Evolutionary conservation across 35 echinoderm and acorn worm genomes (phyloP).

Genomic region (Stichopus chloronotus): DNA sequence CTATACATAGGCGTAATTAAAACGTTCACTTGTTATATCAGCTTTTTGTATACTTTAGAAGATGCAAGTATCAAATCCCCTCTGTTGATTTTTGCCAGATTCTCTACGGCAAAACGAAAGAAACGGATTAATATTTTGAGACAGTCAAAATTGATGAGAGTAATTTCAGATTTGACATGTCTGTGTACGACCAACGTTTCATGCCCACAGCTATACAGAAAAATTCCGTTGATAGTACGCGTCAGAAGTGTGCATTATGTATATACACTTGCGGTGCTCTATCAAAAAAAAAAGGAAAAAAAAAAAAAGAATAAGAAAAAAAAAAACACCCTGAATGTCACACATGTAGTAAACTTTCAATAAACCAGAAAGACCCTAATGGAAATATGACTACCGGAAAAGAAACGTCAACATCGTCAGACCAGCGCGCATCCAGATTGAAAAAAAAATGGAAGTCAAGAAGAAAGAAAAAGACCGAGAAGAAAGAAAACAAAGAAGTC

Average conservation of each 20-base stretch:
- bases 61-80: slow-evolving; percentile 18
- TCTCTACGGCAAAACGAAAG: not conserved
- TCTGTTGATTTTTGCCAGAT: slow-evolving; percentile 13
- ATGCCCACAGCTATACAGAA: slow-evolving; percentile 2
- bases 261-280: not conserved
- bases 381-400: not conserved
- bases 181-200: not conserved
- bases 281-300: too few relatives aligned
- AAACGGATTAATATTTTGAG: slow-evolving; percentile 9
- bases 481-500: not conserved
- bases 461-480: not conserved
- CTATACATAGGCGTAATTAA: not conserved
- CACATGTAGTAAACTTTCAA: too few relatives aligned
- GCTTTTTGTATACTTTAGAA: not conserved
- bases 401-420: not conserved
- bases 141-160: slow-evolving; percentile 12
- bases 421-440: not conserved
- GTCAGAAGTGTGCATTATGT: not conserved
- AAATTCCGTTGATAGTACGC: not conserved
- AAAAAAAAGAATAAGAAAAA: not conserved
- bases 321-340: not conserved
- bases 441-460: too few relatives aligned
- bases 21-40: not conserved
- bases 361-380: too few relatives aligned
- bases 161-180: slow-evolving; percentile 19